Base-by-base conservation (phyloP, 53 echinoderm and acorn worm species). In the Temnopleurus reevesii region DNA sequence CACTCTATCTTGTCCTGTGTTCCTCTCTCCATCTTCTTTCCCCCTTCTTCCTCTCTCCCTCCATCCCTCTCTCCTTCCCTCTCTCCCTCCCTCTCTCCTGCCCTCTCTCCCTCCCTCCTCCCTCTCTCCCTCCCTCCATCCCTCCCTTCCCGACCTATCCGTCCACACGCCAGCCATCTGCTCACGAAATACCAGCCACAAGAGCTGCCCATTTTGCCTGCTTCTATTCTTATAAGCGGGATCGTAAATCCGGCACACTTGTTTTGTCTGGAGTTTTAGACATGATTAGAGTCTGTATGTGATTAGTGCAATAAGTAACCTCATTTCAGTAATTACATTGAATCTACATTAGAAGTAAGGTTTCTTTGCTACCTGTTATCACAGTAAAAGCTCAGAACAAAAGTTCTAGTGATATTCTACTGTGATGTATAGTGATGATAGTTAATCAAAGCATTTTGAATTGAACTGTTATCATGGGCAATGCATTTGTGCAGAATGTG, bases 111-210 rank as follows among this genome's bases (percentile, higher is more conserved):
- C 2, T 38, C 1, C 76, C 29, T n/a, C 10, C 76, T 21, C 18
- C 35, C 76, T 43, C 38, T 41, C 76, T 21, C 41, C 27, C 9
- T 30, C 34, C 15, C 15, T 64, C 64, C 24, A 0, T 64, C 64
- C 30, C 29, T 64, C 64, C 30, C 31, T 64, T 31, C 8, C 33
- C n/a, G n/a, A n/a, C 13, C 64, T 31, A 6, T 47, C 49, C 43
- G 79, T 13, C 51, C 23, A 41, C 79, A 26, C 79, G 46, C 49
- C 10, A 15, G 30, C 79, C 79, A 79, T 79, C 79, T 79, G 79
- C 79, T 79, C 79, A 23, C 28, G 26, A 79, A 79, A 79, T 79
- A 46, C 79, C 79, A 79, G 79, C 46, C 49, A 49, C 79, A 21
- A 21, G 71, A 41, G 71, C 41, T 38, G 71, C 18, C 10, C 71